Evolutionary conservation across 2,797 vertebrate species (phyloP).

Genomic region (Syngnathus acus): DNA sequence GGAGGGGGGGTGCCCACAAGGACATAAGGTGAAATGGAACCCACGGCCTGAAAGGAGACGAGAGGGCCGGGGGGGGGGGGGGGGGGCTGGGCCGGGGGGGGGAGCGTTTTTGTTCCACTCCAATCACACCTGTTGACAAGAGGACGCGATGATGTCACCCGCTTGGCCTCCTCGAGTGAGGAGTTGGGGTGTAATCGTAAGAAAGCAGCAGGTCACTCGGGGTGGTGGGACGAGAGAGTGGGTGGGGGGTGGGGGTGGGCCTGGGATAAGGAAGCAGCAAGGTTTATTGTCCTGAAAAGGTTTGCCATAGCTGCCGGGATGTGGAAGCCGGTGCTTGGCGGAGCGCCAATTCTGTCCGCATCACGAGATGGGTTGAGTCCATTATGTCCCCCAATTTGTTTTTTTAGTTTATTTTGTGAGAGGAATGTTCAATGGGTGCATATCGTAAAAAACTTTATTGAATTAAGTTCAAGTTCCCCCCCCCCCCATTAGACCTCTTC

Average conservation of each 20-base stretch:
- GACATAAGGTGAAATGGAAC: slow-evolving; percentile 61
- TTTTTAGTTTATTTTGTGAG: not conserved
- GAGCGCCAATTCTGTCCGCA: too few species aligned
- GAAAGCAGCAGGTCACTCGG: slow-evolving; percentile 61
- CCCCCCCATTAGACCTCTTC: slow-evolving; percentile 34
- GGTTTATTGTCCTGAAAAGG: slow-evolving; percentile 60
- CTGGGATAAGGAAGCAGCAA: slow-evolving; percentile 43
- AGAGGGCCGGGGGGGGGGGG: slow-evolving; percentile 19
- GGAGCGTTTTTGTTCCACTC: slow-evolving; percentile 24
- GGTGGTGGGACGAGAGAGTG: slow-evolving; percentile 10
- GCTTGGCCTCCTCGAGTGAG: slow-evolving; percentile 44
- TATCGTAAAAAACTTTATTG: not conserved
- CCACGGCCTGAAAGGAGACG: slow-evolving; percentile 43
- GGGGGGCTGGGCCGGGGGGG: not conserved
- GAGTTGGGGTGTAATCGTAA: slow-evolving; percentile 47
- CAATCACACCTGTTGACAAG: slow-evolving; percentile 74
- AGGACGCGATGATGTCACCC: slow-evolving; percentile 74
- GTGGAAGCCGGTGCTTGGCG: not conserved
- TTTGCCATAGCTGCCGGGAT: not conserved
- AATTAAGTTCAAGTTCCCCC: not conserved
- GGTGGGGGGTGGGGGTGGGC: slow-evolving; percentile 11
- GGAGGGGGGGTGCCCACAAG: slow-evolving; percentile 12
- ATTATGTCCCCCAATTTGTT: not conserved
- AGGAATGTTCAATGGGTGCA: not conserved
- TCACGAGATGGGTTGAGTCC: not conserved